A percentile compares a stretch with the other conserved stretches of the same genome.
phyloP scores from a whole-genome alignment of 1,140 invertebrate genomes.

The Drosophila sp. region DNA sequence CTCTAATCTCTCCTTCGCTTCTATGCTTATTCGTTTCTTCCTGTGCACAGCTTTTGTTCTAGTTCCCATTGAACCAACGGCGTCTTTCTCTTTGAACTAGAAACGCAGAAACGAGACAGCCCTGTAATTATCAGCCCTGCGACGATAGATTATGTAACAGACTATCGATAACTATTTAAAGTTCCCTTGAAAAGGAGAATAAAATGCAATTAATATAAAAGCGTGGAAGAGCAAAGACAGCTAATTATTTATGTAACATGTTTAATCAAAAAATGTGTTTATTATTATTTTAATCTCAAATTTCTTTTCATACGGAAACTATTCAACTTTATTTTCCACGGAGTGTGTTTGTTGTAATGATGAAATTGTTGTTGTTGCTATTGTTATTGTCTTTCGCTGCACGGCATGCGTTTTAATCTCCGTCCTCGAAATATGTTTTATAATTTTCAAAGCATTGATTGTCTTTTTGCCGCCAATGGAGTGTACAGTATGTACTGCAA shows the following conservation, averaged over 20 bases:
- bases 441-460: constrained; percentile 28
- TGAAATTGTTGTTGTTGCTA: constrained; percentile 4
- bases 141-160: no score
- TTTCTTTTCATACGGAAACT: constrained; percentile 32
- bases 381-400: constrained; percentile 8
- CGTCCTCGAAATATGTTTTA: constrained; percentile 40
- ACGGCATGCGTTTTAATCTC: constrained; percentile 20
- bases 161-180: no score
- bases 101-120: no score
- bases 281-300: neutral
- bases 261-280: neutral
- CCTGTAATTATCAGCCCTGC: no score
- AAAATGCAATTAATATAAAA: neutral
- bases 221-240: neutral
- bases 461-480: constrained; percentile 18
- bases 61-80: neutral
- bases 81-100: neutral
- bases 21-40: no score
- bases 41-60: no score
- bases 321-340: constrained; percentile 21
- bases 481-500: constrained; percentile 8
- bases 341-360: constrained; percentile 9
- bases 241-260: neutral
- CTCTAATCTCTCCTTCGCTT: no score
- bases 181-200: neutral